Evolutionary conservation across 2,113 vertebrate genomes (phyloP), one percentile per base, ranked within the genome.

Genomic region (Nesogale talazaci): DNA sequence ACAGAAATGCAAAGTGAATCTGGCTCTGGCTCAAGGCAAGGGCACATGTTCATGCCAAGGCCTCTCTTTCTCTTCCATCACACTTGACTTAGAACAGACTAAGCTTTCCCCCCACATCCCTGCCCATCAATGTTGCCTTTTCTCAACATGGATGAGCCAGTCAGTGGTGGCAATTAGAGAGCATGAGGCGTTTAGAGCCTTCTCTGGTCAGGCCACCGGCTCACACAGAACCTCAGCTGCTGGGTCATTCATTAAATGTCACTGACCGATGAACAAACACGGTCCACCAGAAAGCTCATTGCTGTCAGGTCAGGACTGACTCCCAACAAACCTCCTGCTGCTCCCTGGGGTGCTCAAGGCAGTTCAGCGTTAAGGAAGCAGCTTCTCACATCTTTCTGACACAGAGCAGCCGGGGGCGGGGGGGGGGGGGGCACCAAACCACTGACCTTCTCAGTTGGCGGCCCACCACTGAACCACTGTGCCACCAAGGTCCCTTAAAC

Each of bases 231-330:
- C 11, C 69, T 74, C 0, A 0, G 46, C 34, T 61, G 46, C 46
- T 11, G 17, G 17, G 46, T 19, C 31, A 1, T 17, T 65, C 36
- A 52, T 86, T 75, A 56, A 2, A 27, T 79, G 63, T 6, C 59
- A 91, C 23, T 88, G 82, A 70, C 59, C 70, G 65, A 27, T 92
- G 87, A 69, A 72, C 57, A 83, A 76, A 91, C 61, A 69, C 20
- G 29, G 27, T 59, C 34, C 31, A 14, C 27, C 9, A 29, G 7
- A 27, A 31, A 67, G 3, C 29, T 14, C 65, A 63, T 3, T 63
- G 61, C 61, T 63, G 61, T 27, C 6, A 2, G 31, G 27, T 67
- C 65, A 2, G 15, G 31, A 31, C 65, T 31, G 10, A 67, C 29
- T 11, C 65, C 31, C 15, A 25, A 29, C 3, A 31, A 11, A 25